A percentile compares a stretch with the other conserved stretches of the same genome.
These are phyloP conservation scores for Bolinopsis microptera DNA, from an alignment of 37 sponge, comb jelly and placozoan genomes.

Conservation along the genomic window DNA sequence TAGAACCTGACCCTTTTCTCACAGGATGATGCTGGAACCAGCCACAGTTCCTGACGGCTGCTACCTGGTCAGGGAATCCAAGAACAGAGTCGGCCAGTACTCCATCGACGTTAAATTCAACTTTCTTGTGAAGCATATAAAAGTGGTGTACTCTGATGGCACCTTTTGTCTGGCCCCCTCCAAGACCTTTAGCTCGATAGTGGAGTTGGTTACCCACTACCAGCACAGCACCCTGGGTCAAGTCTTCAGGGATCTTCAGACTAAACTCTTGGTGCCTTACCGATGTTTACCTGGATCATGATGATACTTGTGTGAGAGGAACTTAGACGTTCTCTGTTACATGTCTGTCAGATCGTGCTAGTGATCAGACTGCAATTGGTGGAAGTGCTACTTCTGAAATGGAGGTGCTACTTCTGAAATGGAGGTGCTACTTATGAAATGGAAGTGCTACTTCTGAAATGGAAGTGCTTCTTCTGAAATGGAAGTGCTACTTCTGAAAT, in stretches of 20 bases:
- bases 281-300: slow-evolving; percentile 47
- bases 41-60: slow-evolving; percentile 62
- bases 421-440: too few relatives aligned
- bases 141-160: slow-evolving; percentile 45
- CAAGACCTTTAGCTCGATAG: slow-evolving; percentile 21
- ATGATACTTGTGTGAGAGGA: neutral
- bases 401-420: too few relatives aligned
- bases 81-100: slow-evolving; percentile 35
- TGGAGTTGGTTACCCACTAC: slow-evolving; percentile 26
- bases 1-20: too few relatives aligned
- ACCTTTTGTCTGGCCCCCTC: slow-evolving; percentile 39
- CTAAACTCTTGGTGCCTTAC: slow-evolving; percentile 45
- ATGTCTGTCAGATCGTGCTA: too few relatives aligned
- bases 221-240: slow-evolving; percentile 41
- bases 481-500: too few relatives aligned
- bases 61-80: slow-evolving; percentile 50
- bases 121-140: slow-evolving; percentile 57
- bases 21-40: slow-evolving; percentile 64
- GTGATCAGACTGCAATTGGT: neutral
- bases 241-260: slow-evolving; percentile 39
- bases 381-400: neutral
- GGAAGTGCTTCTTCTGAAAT: too few relatives aligned
- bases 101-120: slow-evolving; percentile 61
- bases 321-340: too few relatives aligned
- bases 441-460: too few relatives aligned